Conservation (phyloP, 2,113 vertebrate species). For the Callipepla squamata region DNA sequence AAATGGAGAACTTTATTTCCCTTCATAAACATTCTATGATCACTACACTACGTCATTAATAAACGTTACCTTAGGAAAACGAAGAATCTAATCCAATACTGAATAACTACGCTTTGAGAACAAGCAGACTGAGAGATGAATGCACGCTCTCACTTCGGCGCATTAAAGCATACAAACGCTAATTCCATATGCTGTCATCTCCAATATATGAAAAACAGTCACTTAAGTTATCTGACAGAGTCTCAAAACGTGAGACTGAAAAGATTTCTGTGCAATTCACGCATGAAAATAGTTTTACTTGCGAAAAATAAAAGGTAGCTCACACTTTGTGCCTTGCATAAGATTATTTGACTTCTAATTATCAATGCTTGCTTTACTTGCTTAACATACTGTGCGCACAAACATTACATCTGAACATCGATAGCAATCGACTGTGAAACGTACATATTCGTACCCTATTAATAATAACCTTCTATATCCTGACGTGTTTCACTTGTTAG, state of each 20-base stretch:
- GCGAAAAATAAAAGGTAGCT: background rate
- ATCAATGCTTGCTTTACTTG: background rate
- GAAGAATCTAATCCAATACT: background rate
- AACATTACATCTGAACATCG: constrained; percentile 16
- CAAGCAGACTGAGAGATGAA: background rate
- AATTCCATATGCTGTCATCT: background rate
- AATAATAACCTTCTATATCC: background rate
- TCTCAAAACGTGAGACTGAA: background rate
- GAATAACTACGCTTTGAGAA: constrained; percentile 4
- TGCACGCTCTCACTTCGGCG: background rate
- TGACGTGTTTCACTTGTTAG: background rate
- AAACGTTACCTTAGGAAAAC: constrained; percentile 2
- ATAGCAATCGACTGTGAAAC: background rate
- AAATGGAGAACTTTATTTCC: background rate
- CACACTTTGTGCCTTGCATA: background rate
- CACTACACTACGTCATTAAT: background rate
- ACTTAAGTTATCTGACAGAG: background rate
- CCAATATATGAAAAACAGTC: background rate
- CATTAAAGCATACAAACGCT: background rate
- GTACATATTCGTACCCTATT: background rate
- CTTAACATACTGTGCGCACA: background rate
- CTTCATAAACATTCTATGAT: background rate
- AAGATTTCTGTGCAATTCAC: background rate
- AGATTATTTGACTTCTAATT: background rate
- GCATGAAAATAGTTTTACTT: background rate